Evolutionary conservation across 2,888 invertebrate genomes (phyloP), one percentile per base, ranked within the genome.

Genomic region (Nephrotoma guestfalica): DNA sequence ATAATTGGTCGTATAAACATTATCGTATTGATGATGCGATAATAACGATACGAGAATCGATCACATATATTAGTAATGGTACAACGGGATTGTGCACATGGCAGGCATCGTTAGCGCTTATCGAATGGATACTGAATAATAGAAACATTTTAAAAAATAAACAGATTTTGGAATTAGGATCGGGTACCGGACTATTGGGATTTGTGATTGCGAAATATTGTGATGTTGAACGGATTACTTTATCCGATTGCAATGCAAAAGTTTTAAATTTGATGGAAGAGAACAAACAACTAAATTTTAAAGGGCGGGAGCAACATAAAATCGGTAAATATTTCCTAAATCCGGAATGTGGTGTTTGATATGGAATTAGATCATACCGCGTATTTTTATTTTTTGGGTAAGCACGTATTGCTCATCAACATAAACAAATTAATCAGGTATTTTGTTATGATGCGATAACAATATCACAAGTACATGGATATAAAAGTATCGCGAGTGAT

Each of bases 1-100:
- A 91, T 15, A 89, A 90, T 9, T 93, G 92, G 88, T 93, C 92
- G 88, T 95, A 93, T 90, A 93, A 94, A 86, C 96, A 96, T 90
- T 96, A 95, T 90, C 87, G 89, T 1, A 87, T 91, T 3, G 89
- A 90, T 45, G 89, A 92, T 87, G 89, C 91, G 86, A 90, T 91
- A 47, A 90, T 96, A 45, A 94, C 93, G 13, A 90, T 96, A 86
- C 93, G 93, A 88, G 96, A 96, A 91, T 95, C 94, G 87, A 93
- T 92, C 87, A 94, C 93, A 89, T 93, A 96, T 89, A 95, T 96
- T 88, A 93, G 95, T 0, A 93, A 95, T 90, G 96, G 96, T 42
- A 96, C 96, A 30, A 97, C 96, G 15, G 96, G 96, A 41, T 92
- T 96, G 88, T 94, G 94, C 88, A 95, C 94, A 89, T 96, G 96